These are phyloP conservation scores for Meriones unguiculatus DNA, from an alignment of 2,113 vertebrate species.

Conservation along the genomic window DNA sequence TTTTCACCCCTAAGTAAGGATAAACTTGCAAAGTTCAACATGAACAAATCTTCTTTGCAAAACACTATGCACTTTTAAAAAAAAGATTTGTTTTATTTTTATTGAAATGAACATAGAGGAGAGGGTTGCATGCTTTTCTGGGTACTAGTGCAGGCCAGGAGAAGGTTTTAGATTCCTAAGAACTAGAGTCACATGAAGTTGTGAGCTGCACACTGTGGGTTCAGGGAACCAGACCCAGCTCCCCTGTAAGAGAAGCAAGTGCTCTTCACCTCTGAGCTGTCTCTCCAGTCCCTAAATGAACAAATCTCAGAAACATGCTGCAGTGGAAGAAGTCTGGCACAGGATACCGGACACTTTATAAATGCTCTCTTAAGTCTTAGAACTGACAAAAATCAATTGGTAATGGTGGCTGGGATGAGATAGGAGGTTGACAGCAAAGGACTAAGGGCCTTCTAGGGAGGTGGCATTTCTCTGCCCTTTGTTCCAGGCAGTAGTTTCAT, in stretches of 20 bases:
- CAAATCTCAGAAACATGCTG: not conserved
- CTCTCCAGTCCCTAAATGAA: not conserved
- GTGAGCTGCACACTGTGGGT: not conserved
- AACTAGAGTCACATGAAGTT: not conserved
- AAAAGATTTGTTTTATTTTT: not conserved
- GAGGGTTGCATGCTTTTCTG: too few relatives aligned
- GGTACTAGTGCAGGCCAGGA: too few relatives aligned
- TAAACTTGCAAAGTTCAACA: not conserved
- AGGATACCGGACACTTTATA: not conserved
- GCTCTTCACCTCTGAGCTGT: not conserved
- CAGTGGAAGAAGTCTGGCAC: not conserved
- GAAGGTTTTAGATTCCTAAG: not conserved
- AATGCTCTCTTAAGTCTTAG: not conserved
- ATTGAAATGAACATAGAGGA: not conserved
- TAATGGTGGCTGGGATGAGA: not conserved
- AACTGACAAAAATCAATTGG: not conserved
- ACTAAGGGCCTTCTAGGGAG: not conserved
- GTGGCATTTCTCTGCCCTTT: not conserved
- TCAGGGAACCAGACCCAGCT: not conserved
- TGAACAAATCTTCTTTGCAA: not conserved
- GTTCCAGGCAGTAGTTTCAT: not conserved
- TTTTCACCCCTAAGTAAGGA: not conserved
- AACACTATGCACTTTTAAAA: not conserved
- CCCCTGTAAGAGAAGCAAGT: not conserved
- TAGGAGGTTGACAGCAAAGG: not conserved